Conservation (phyloP, 1,140 invertebrate species). For the Lethrus apterus region DNA sequence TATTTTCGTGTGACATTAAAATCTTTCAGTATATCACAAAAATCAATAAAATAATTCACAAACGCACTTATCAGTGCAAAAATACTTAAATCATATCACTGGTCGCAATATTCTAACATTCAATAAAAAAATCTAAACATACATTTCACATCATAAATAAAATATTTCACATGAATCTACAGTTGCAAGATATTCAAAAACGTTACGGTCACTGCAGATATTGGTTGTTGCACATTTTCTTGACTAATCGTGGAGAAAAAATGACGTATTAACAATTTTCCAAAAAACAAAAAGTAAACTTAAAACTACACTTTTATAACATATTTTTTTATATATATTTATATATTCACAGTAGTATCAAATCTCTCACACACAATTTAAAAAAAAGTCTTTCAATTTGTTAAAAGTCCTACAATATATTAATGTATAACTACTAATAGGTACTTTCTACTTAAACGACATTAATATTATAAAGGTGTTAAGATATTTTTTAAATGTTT, state of each 20-base stretch:
- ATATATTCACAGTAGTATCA: slow-evolving; percentile 23
- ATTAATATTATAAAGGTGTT: slow-evolving; percentile 18
- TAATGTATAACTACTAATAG: slow-evolving; percentile 18
- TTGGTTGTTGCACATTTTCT: slow-evolving; percentile 17
- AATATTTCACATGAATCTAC: too few relatives aligned
- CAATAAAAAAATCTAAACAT: slow-evolving; percentile 7
- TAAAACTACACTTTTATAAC: slow-evolving; percentile 6
- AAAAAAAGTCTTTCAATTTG: slow-evolving; percentile 31
- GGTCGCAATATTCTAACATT: slow-evolving; percentile 19
- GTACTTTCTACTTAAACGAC: slow-evolving; percentile 20
- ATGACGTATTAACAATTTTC: slow-evolving; percentile 17
- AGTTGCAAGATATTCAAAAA: too few relatives aligned
- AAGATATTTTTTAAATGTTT: slow-evolving; percentile 17
- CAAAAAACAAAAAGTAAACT: slow-evolving; percentile 15
- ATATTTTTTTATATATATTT: slow-evolving; percentile 13
- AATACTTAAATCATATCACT: slow-evolving; percentile 37
- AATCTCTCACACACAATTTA: slow-evolving; percentile 28
- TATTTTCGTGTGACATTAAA: slow-evolving; percentile 13
- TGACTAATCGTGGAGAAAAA: slow-evolving; percentile 17
- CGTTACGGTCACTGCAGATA: too few relatives aligned
- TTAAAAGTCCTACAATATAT: slow-evolving; percentile 26
- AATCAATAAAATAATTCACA: too few relatives aligned
- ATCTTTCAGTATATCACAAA: too few relatives aligned
- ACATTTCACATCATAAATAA: too few relatives aligned
- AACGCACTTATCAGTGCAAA: slow-evolving; percentile 26